phyloP scores from a whole-genome alignment of 1,140 invertebrate species.

The Neodiprion lecontei region DNA sequence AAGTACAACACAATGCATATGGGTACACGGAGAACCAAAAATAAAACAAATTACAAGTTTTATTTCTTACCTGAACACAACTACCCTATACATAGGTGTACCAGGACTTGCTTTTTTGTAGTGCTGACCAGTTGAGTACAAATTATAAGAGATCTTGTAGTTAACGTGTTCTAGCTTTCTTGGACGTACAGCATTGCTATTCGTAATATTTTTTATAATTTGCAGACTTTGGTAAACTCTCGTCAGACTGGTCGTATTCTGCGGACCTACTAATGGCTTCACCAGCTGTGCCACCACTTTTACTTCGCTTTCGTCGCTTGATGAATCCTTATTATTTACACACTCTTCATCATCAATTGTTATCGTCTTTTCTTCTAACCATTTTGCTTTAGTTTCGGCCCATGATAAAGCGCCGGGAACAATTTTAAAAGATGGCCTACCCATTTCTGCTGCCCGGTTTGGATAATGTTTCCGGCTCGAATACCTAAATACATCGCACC shows the following conservation, averaged over 20 bases:
- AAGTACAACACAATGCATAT: slow-evolving; percentile 10
- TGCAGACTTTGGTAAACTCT: slow-evolving; percentile 51
- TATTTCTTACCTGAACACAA: slow-evolving; percentile 47
- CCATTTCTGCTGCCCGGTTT: slow-evolving; percentile 13
- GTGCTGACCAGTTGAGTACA: slow-evolving; percentile 46
- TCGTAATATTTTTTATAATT: slow-evolving; percentile 53
- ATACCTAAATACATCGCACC: too few species aligned
- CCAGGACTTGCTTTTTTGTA: slow-evolving; percentile 54
- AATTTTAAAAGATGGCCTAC: slow-evolving; percentile 43
- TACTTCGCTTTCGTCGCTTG: slow-evolving; percentile 43
- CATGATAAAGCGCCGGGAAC: slow-evolving; percentile 45
- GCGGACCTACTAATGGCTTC: slow-evolving; percentile 43
- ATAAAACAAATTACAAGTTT: slow-evolving; percentile 18
- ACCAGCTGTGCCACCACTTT: slow-evolving; percentile 45
- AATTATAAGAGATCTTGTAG: slow-evolving; percentile 54
- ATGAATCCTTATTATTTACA: slow-evolving; percentile 21
- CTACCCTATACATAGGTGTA: slow-evolving; percentile 46
- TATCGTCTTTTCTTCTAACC: slow-evolving; percentile 55
- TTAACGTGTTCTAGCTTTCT: slow-evolving; percentile 40
- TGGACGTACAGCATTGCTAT: slow-evolving; percentile 41
- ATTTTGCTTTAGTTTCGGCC: slow-evolving; percentile 53
- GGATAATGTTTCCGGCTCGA: too few species aligned
- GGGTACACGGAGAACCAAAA: slow-evolving; percentile 10
- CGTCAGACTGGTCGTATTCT: slow-evolving; percentile 38
- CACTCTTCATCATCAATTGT: slow-evolving; percentile 56